Base-by-base conservation (phyloP, 2,113 vertebrate genomes). In the Neoarius graeffei region DNA sequence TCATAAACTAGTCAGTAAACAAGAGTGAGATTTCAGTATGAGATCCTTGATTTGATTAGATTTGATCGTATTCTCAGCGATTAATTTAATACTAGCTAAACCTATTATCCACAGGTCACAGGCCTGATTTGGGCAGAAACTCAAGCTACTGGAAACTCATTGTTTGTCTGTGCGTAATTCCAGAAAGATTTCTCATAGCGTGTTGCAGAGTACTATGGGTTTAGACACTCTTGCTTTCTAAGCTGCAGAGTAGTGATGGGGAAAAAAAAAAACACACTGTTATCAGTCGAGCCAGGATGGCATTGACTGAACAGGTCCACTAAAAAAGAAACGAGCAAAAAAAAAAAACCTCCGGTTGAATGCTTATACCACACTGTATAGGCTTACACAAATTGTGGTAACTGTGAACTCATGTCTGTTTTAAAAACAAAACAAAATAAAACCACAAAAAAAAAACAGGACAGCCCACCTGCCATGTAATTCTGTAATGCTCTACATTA, bases 231-330 rank as follows among this genome's bases (percentile, higher is more conserved):
- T 54, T 25, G 62, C 54, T 35, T 50, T 64, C 64, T 30, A 54
- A 79, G 76, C 27, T 11, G 85, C 54, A 30, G 85, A 81, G 64
- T 57, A 14, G 30, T 54, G 52, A 56, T 81, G 77, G 9, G 23
- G 13, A 11, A 30, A 62, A 86, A 86, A 42, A 57, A 66, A 17
- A 20, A 57, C 56, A n/a, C 20, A 73, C 25, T 54, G 57, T 86
- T 80, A 86, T 84, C 85, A 69, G 59, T 50, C 7, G 52, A 57
- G 88, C 50, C 71, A 66, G 57, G 73, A 85, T 50, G n/a, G 13
- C 7, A 48, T 27, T 83, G 60, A 79, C 8, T 86, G 76, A 81
- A 54, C 62, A 84, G 62, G 30, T 64, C 48, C 81, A 14, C 62
- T 66, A 77, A 80, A 52, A 73, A 84, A 84, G 35, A 87, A 48